Base-by-base conservation (phyloP, 2,797 vertebrate species). In the Emydoidea blandingii region DNA sequence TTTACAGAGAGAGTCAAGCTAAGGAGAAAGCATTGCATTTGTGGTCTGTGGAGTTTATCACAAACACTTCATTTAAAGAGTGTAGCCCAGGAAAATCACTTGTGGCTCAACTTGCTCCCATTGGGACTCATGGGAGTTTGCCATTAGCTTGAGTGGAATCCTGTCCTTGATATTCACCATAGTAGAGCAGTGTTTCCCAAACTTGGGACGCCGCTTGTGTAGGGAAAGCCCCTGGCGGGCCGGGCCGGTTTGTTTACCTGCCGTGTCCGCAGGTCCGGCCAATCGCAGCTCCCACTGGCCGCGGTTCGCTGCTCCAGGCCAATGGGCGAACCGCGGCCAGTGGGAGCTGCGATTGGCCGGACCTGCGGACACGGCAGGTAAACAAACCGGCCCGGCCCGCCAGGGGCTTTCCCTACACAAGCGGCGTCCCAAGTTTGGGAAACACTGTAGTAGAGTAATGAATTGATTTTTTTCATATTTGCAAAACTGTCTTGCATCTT, bases 21-120 rank as follows among this genome's bases (percentile, higher is more conserved):
- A 44, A 27, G 56, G 34, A 56, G 34, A 56, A 49, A 44, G 27
- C 23, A 3, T 4, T 29, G 3, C n/a, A 12, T 87, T 57, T 34
- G 34, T 8, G 82, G 21, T 52, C 29, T 23, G 44, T 29, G 49
- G 7, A n/a, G 12, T 29, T 91, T 68, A 15, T 29, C 44, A 21
- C 0, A 4, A 72, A 49, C 47, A 19, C 18, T 65, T 79, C 12
- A 3, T 86, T 72, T 56, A 65, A 47, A 72, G 0, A 6, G 37
- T 79, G 41, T 62, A 1, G 0, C 84, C n/a, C 16, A 16, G 65
- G 50, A 88, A 62, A 41, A 21, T 57, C 81, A 84, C 44, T 29
- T 49, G 34, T 68, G 44, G 72, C 23, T 25, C 34, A 11, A 41
- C 10, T 14, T 78, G 49, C 62, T 86, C 65, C 65, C 72, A 65